Evolutionary conservation across 2,888 invertebrate species (phyloP).

Genomic region (Nebria brevicollis): DNA sequence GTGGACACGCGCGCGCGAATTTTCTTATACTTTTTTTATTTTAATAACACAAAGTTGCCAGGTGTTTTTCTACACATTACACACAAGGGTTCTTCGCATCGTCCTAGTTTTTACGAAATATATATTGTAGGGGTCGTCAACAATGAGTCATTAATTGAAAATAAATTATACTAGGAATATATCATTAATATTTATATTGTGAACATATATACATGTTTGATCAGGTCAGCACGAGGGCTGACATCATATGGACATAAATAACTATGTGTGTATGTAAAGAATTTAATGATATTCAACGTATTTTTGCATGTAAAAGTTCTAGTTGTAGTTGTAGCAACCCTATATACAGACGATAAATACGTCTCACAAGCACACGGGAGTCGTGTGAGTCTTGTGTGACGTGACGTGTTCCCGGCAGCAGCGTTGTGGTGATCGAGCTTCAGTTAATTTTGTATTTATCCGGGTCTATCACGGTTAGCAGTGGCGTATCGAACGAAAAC

Average conservation of each 20-base stretch:
- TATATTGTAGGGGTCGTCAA: background rate
- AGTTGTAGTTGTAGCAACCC: constrained; percentile 9
- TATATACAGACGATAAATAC: constrained; percentile 21
- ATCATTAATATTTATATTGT: background rate
- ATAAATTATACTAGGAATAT: background rate
- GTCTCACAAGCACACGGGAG: constrained; percentile 32
- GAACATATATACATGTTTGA: too few species aligned
- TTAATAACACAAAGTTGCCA: background rate
- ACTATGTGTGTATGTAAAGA: too few species aligned
- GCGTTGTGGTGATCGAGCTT: constrained; percentile 56
- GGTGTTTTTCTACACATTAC: background rate
- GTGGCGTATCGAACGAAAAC: constrained; percentile 18
- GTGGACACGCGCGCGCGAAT: constrained; percentile 36
- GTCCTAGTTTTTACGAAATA: background rate
- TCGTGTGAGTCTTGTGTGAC: constrained; percentile 45
- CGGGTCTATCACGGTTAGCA: constrained; percentile 55
- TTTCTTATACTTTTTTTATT: background rate
- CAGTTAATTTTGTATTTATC: constrained; percentile 63
- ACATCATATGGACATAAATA: too few species aligned
- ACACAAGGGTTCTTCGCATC: background rate
- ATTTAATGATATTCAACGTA: too few species aligned
- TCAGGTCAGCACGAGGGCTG: too few species aligned
- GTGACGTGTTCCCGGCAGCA: constrained; percentile 51
- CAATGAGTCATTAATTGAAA: background rate
- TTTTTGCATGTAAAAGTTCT: background rate